These are phyloP conservation scores for Anoplopoma fimbria DNA, from an alignment of 2,113 vertebrate species.

Conservation along the genomic window DNA sequence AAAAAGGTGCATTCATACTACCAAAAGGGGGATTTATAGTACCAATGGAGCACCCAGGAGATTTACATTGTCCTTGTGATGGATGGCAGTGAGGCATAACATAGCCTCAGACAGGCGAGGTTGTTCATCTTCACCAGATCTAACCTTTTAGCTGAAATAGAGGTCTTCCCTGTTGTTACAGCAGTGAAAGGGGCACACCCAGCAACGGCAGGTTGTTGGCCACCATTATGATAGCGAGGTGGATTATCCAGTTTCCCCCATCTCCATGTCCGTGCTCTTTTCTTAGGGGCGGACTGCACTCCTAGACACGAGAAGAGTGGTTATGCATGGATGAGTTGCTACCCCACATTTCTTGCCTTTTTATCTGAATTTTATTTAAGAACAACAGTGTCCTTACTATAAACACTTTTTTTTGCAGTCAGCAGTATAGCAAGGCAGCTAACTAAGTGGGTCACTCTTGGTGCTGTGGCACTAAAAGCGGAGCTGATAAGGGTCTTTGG, in stretches of 20 bases:
- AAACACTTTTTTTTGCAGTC: not conserved
- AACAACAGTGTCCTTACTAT: not conserved
- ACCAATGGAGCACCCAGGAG: not conserved
- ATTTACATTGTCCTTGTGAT: not conserved
- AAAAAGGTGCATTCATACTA: not conserved
- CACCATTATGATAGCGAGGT: not conserved
- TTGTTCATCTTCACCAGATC: not conserved
- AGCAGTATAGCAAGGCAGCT: not conserved
- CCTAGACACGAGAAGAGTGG: not conserved
- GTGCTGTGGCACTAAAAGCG: constrained; percentile 2
- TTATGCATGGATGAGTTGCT: not conserved
- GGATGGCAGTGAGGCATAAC: not conserved
- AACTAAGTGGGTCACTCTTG: not conserved
- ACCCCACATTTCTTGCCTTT: not conserved
- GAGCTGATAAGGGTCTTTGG: not conserved
- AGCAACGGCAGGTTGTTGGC: not conserved
- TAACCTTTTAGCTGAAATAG: not conserved
- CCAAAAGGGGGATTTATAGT: not conserved
- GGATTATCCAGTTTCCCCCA: constrained; percentile 13
- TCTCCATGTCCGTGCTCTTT: not conserved
- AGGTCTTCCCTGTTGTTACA: not conserved
- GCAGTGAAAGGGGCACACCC: not conserved
- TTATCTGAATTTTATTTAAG: not conserved
- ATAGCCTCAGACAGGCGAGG: not conserved
- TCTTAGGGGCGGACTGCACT: not conserved